Base-by-base conservation (phyloP, 2,797 vertebrate species). In the Anguilla obscura region DNA sequence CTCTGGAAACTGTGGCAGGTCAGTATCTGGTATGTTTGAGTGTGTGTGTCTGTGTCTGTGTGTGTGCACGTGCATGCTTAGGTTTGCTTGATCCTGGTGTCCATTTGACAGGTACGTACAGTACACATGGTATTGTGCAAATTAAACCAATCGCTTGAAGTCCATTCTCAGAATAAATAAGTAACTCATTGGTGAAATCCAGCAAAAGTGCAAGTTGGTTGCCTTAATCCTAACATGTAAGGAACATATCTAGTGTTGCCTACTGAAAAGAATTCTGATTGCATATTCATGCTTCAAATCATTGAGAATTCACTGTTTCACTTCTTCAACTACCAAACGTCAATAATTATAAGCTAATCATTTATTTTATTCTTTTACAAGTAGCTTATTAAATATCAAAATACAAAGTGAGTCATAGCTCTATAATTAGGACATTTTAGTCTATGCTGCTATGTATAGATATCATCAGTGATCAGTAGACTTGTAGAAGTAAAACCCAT, bases 1-100 rank as follows among this genome's bases (percentile, higher is more conserved):
- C 96, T 87, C 96, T 96, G 60, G 96, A 97, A 88, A 97, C 96
- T 87, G 95, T 95, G 92, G 96, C 95, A 95, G 96, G 96, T 97
- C 93, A 58, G 86, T 48, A 12, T 10, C 40, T 71, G 56, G 7
- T 9, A 24, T 71, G 60, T 45, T 50, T 12, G 48, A 80, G 33
- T 40, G 40, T 45, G 40, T 45, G 40, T 40, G 40, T 40, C 40
- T 40, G 40, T 40, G 40, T 45, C 40, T 45, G 3, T 45, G 40
- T 45, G 40, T 45, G 40, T 45, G 40, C 40, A 45, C 40, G 3
- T 45, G 40, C 40, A 16, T 36, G 9, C 54, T 9, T 56, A 56
- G 54, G 54, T 56, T 56, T 9, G 9, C 54, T 56, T 56, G 54
- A 16, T 56, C 54, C 54, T 10, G 54, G 9, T 56, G 40, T 45